A percentile compares a stretch with the other conserved stretches of the same genome.
Evolutionary conservation across 2,797 vertebrate genomes (phyloP).

Genomic region (Pseudomugil tenellus): DNA sequence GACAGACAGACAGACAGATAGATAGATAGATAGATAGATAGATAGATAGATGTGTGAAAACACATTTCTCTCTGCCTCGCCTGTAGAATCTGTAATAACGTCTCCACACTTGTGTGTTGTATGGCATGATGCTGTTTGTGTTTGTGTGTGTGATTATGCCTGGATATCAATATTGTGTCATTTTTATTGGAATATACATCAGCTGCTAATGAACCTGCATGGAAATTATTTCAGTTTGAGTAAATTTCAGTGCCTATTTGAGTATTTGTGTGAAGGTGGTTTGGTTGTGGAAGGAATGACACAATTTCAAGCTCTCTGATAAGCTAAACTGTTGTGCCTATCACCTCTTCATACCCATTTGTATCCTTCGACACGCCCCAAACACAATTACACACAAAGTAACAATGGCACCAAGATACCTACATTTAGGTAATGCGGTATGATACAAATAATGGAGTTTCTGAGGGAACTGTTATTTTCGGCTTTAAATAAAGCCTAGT

Average conservation of each 20-base stretch:
- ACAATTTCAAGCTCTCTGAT: constrained; percentile 66
- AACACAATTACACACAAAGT: constrained; percentile 7
- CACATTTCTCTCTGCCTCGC: constrained; percentile 64
- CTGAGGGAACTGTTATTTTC: too few species aligned
- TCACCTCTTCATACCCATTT: constrained; percentile 46
- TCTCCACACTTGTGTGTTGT: constrained; percentile 30
- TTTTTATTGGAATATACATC: constrained; percentile 75
- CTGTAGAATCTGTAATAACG: constrained; percentile 68
- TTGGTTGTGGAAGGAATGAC: constrained; percentile 17
- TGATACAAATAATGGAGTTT: constrained; percentile 36
- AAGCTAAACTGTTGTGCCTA: constrained; percentile 59
- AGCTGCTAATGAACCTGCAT: constrained; percentile 74
- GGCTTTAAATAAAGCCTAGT: too few species aligned
- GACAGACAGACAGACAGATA: neutral
- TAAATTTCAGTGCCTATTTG: constrained; percentile 36
- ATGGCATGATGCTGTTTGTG: constrained; percentile 27
- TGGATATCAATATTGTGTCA: constrained; percentile 78
- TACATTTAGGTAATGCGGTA: constrained; percentile 68
- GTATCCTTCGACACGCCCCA: constrained; percentile 21
- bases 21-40: constrained; percentile 6
- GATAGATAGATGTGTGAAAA: constrained; percentile 41
- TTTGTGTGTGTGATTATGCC: constrained; percentile 21
- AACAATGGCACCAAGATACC: constrained; percentile 48
- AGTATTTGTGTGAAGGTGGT: neutral
- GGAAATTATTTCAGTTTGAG: constrained; percentile 68